Evolutionary conservation across 2,888 invertebrate species (phyloP), one percentile per base, ranked within the genome.

Genomic region (Lasiommata megera): DNA sequence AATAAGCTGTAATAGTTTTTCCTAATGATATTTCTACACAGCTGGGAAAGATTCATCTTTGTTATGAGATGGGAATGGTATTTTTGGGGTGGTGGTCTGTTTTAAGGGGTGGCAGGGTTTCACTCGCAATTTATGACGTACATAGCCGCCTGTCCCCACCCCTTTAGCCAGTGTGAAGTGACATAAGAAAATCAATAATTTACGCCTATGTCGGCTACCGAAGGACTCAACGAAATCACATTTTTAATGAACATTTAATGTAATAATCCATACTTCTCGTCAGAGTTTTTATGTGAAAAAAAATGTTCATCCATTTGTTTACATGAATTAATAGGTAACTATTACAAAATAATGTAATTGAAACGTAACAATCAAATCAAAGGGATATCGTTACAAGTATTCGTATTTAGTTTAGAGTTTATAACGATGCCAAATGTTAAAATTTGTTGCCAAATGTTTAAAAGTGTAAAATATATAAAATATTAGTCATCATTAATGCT

Each of bases 111-210:
- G 31, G 31, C 16, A 37, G 40, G 36, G 29, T 47, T 37, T 55
- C 29, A 44, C 48, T 51, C 58, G 57, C 47, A 54, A 40, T 31
- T 48, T 47, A 60, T 66, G 64, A 66, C 64, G 62, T 60, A 59
- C 46, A 37, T 53, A 43, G 23, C 17, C 56, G 60, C 54, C 63
- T 36, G 36, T 23, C 59, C 61, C 54, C 63, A 61, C 60, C 60
- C 61, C 56, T 56, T 43, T 50, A 54, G 54, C 36, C 8, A 29
- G 38, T 40, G 36, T 48, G 23, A 60, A 58, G 61, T 67, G 63
- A 64, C 65, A 68, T 63, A 65, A 61, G 67, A 68, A 69, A 69
- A 69, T 69, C 69, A 64, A 69, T 69, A 68, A 60, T 58, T 58
- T 59, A 60, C 61, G 56, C 62, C 43, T 55, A 56, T 43, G 55